A percentile compares a stretch with the other conserved stretches of the same genome.
Evolutionary conservation across 2,888 invertebrate genomes (phyloP).

Genomic region (Eudemis profundana): DNA sequence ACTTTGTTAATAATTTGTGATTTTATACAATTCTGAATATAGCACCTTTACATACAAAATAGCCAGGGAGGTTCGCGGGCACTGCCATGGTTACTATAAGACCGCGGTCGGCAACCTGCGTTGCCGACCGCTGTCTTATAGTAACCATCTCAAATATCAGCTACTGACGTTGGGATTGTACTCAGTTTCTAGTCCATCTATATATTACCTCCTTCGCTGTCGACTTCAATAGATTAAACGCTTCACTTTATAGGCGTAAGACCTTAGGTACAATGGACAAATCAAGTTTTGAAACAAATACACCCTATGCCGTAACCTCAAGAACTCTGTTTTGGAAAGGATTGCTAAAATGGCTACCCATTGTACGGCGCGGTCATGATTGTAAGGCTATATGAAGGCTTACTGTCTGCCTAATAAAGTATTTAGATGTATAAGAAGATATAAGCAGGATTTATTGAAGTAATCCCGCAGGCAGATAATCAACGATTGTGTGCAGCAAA

Average conservation of each 20-base stretch:
- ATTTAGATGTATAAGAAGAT: constrained; percentile 35
- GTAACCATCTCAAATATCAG: constrained; percentile 3
- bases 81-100: no score
- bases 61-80: no score
- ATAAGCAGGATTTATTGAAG: constrained; percentile 36
- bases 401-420: constrained; percentile 40
- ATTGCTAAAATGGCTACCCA: constrained; percentile 2
- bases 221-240: constrained; percentile 52
- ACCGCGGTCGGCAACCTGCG: no score
- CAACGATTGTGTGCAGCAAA: constrained; percentile 24
- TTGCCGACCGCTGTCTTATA: no score
- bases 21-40: no score
- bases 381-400: constrained; percentile 32
- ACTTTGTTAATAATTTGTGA: no score
- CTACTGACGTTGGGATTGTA: constrained; percentile 46
- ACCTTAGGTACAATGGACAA: constrained; percentile 16
- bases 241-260: constrained; percentile 52
- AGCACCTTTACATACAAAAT: no score
- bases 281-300: neutral
- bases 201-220: constrained; percentile 54
- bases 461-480: constrained; percentile 28
- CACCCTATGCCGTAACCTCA: constrained; percentile 8
- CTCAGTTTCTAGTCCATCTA: constrained; percentile 52
- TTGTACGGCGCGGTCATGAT: constrained; percentile 8
- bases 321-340: constrained; percentile 8